Evolutionary conservation across 2,797 vertebrate species (phyloP), one percentile per base, ranked within the genome.

Genomic region (Oreonectes daqikongensis): DNA sequence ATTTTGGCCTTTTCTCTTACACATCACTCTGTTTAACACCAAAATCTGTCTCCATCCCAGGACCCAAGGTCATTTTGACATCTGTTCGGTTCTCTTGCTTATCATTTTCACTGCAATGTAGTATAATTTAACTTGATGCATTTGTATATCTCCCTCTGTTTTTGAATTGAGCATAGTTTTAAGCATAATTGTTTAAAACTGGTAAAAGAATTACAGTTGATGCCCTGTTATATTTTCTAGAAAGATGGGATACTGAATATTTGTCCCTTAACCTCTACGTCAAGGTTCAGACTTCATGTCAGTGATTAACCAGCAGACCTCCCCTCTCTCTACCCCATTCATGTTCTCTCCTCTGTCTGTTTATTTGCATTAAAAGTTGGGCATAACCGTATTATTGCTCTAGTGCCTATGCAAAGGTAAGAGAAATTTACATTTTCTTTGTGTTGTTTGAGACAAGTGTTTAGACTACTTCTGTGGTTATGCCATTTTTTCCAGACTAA

Each of bases 291-390:
- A 10, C 26, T 40, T 72, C 40, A 46, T n/a, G 87, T 90, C 81
- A 93, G 70, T 88, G 69, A 93, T 93, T 92, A 93, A 92, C 90
- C 75, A 69, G 0, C 42, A 59, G 5, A 69, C 40, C 74, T 60
- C 44, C 55, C 12, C 53, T 74, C n/a, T 42, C 52, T 24, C 35
- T 60, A 48, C 63, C 32, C 26, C 10, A 14, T 40, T 53, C 26
- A 48, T 61, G 17, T 38, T 46, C 35, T 7, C 8, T 44, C 50
- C 52, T 8, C 30, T 40, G 18, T 69, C 26, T 24, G 12, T 68
- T 46, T 66, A 73, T 59, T 55, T 74, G 60, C 61, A 4, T 1
- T 65, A 30, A 53, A 65, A 15, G 4, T 30, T 42, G 22, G 46
- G 42, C 35, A 55, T 32, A 42, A 53, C 22, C 17, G n/a, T 35